phyloP scores from a whole-genome alignment of 2,888 invertebrate species.

The Ectropis crepuscularia region DNA sequence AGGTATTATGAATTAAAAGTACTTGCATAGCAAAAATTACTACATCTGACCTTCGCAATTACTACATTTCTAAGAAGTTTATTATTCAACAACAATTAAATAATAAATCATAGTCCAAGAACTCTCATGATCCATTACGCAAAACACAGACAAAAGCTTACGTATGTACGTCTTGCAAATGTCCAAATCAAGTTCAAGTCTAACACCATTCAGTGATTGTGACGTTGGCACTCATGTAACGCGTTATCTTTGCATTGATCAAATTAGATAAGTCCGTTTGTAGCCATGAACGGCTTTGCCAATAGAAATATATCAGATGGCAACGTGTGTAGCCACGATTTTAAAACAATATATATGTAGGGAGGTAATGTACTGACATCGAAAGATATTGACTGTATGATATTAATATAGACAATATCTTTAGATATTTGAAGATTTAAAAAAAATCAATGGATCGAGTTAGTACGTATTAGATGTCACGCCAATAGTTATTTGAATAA shows the following conservation, averaged over 20 bases:
- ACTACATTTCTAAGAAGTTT: neutral
- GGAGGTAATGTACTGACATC: too few relatives aligned
- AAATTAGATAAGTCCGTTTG: slow-evolving; percentile 28
- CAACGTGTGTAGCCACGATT: neutral
- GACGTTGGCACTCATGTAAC: slow-evolving; percentile 30
- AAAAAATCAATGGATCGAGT: too few relatives aligned
- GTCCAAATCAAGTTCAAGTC: slow-evolving; percentile 30
- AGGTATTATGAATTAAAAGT: too few relatives aligned
- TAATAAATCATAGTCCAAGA: slow-evolving; percentile 4
- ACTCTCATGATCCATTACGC: slow-evolving; percentile 17
- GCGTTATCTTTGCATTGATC: slow-evolving; percentile 38
- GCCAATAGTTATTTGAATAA: too few relatives aligned
- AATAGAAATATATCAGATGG: slow-evolving; percentile 2
- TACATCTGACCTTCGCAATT: too few relatives aligned
- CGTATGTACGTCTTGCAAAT: slow-evolving; percentile 14
- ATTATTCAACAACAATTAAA: neutral
- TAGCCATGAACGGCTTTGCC: slow-evolving; percentile 16
- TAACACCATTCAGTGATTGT: slow-evolving; percentile 21
- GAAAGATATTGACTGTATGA: too few relatives aligned
- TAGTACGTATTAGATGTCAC: too few relatives aligned
- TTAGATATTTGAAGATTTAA: too few relatives aligned
- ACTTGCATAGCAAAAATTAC: too few relatives aligned
- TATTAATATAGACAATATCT: too few relatives aligned
- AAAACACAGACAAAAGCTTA: slow-evolving; percentile 20
- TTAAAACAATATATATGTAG: neutral